A percentile compares a stretch with the other conserved stretches of the same genome.
Conservation (phyloP, 2,113 vertebrate species). For the Gallinago media region DNA sequence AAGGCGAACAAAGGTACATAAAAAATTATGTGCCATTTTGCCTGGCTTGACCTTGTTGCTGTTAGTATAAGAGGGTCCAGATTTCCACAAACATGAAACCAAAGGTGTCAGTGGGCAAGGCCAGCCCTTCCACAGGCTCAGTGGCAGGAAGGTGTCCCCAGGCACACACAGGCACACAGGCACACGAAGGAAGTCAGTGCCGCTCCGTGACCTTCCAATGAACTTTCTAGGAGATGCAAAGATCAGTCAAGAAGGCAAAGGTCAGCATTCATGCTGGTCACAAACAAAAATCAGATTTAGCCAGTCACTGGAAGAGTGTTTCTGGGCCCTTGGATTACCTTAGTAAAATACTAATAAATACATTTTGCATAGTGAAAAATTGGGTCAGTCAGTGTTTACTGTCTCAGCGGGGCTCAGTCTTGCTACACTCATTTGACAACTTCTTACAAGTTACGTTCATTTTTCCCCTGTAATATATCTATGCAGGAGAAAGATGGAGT, state of each 20-base stretch:
- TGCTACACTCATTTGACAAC: background rate
- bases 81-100: conserved; percentile 29
- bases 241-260: conserved; percentile 88
- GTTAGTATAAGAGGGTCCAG: conserved; percentile 20
- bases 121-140: conserved; percentile 64
- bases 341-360: conserved; percentile 42
- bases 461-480: background rate
- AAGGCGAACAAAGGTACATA: background rate
- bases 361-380: conserved; percentile 5
- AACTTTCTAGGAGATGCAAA: conserved; percentile 88
- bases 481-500: background rate
- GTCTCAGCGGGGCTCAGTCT: background rate
- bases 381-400: background rate
- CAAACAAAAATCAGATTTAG: conserved; percentile 91
- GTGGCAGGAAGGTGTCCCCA: conserved; percentile 77
- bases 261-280: conserved; percentile 88
- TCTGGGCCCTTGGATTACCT: conserved; percentile 1
- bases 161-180: background rate
- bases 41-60: conserved; percentile 44
- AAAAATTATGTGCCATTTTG: conserved; percentile 9
- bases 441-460: background rate
- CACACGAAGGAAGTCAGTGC: conserved; percentile 71
- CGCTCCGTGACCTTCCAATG: conserved; percentile 89
- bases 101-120: background rate
- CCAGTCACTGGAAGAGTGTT: conserved; percentile 75